phyloP scores from a whole-genome alignment of 1,140 invertebrate species.

The Drosophila pruinosa region DNA sequence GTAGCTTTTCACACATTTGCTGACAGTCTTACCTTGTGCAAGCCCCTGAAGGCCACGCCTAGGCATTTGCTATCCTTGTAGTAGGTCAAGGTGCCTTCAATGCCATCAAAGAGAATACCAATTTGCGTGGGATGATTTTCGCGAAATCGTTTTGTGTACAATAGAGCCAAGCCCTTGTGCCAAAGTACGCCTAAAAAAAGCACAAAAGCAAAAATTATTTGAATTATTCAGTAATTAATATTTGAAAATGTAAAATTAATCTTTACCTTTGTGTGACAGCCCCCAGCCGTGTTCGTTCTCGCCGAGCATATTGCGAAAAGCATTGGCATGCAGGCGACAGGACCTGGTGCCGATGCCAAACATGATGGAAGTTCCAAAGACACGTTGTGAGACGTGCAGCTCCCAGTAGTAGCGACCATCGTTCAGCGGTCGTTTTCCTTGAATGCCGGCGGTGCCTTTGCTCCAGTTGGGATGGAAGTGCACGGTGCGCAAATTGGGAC shows the following conservation, averaged over 20 bases:
- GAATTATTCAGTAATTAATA: not conserved
- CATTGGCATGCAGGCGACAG: conserved; percentile 86
- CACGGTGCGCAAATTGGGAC: conserved; percentile 83
- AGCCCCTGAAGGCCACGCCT: conserved; percentile 85
- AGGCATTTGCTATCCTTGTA: conserved; percentile 88
- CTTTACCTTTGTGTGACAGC: conserved; percentile 87
- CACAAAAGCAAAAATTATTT: too few species aligned
- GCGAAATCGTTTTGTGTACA: conserved; percentile 88
- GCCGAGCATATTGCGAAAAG: conserved; percentile 88
- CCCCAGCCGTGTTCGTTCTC: conserved; percentile 89
- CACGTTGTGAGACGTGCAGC: conserved; percentile 86
- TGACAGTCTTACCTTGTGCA: conserved; percentile 83
- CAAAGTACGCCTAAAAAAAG: conserved; percentile 84
- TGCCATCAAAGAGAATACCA: conserved; percentile 88
- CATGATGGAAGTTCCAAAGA: conserved; percentile 92
- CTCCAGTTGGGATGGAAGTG: conserved; percentile 91
- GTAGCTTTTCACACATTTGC: not conserved
- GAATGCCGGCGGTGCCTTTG: conserved; percentile 88
- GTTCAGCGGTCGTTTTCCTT: conserved; percentile 87
- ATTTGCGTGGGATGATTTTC: conserved; percentile 88
- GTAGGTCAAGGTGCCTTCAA: conserved; percentile 88
- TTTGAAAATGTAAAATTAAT: not conserved
- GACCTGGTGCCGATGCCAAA: conserved; percentile 88
- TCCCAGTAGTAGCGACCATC: conserved; percentile 89
- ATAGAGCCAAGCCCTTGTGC: conserved; percentile 86